Evolutionary conservation across 2,888 invertebrate genomes (phyloP).

Genomic region (Lymantria dispar): DNA sequence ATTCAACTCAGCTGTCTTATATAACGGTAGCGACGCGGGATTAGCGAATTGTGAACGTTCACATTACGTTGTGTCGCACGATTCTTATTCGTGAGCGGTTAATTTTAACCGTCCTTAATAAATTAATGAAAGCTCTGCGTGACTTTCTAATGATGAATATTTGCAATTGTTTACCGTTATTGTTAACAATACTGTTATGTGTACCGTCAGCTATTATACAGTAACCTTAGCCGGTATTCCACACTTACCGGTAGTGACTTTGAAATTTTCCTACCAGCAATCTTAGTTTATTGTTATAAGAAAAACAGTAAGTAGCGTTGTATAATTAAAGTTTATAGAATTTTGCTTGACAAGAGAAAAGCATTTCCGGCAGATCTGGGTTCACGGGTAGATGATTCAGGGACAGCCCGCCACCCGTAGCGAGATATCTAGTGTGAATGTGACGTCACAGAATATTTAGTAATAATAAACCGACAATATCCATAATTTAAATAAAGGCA

Average conservation of each 20-base stretch:
- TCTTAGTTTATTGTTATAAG: background rate
- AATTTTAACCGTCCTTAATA: constrained; percentile 64
- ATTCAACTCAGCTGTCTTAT: constrained; percentile 81
- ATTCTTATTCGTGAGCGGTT: constrained; percentile 63
- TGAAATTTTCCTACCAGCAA: background rate
- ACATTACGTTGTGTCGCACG: constrained; percentile 70
- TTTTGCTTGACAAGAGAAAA: no score
- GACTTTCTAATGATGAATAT: constrained; percentile 61
- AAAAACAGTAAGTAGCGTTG: background rate
- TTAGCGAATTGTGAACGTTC: constrained; percentile 80
- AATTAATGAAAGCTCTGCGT: constrained; percentile 66
- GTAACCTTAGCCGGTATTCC: background rate
- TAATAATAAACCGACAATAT: no score
- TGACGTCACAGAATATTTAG: no score
- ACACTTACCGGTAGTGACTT: background rate
- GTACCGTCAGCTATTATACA: constrained; percentile 11
- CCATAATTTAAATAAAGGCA: no score
- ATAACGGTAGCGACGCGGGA: constrained; percentile 81
- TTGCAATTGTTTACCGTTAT: constrained; percentile 57
- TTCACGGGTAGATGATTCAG: no score
- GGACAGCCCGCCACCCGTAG: no score
- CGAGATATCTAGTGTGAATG: no score
- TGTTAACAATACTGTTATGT: constrained; percentile 42
- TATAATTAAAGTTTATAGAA: background rate
- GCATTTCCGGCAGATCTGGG: no score